Conservation (phyloP, 2,888 invertebrate genomes). For the Malthinus seriepunctatus region DNA sequence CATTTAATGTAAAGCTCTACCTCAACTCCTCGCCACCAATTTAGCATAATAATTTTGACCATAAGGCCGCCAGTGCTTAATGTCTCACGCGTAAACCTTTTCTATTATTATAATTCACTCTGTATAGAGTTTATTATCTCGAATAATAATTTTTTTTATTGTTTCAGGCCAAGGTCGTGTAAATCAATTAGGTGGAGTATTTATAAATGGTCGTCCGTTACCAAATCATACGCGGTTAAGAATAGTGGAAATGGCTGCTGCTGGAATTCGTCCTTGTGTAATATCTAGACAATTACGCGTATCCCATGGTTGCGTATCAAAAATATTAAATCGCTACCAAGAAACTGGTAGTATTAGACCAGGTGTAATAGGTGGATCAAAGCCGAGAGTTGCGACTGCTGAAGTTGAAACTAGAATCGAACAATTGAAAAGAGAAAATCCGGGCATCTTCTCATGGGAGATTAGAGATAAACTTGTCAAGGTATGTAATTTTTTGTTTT, state of each 20-base stretch:
- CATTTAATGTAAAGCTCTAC: no score
- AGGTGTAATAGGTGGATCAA: constrained; percentile 92
- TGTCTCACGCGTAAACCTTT: no score
- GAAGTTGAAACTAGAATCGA: constrained; percentile 92
- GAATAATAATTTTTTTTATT: constrained; percentile 3
- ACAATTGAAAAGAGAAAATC: constrained; percentile 88
- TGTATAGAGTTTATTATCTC: background rate
- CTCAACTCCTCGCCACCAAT: no score
- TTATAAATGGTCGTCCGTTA: constrained; percentile 95
- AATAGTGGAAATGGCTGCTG: constrained; percentile 96
- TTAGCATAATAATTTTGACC: no score
- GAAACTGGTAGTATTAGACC: constrained; percentile 95
- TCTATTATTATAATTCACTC: no score
- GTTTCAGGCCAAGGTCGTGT: constrained; percentile 91
- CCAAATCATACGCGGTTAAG: constrained; percentile 95
- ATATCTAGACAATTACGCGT: constrained; percentile 94
- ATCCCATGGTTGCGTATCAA: constrained; percentile 96
- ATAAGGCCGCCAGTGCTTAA: no score
- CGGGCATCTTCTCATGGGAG: constrained; percentile 94
- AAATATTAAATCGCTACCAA: constrained; percentile 93
- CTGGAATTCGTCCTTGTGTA: constrained; percentile 92
- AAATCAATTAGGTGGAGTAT: constrained; percentile 96
- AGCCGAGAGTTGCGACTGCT: constrained; percentile 91
- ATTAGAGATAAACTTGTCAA: constrained; percentile 91
- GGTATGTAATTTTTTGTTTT: constrained; percentile 54